Conservation (phyloP, 1,140 invertebrate species). For the Notospermus geniculatus region DNA sequence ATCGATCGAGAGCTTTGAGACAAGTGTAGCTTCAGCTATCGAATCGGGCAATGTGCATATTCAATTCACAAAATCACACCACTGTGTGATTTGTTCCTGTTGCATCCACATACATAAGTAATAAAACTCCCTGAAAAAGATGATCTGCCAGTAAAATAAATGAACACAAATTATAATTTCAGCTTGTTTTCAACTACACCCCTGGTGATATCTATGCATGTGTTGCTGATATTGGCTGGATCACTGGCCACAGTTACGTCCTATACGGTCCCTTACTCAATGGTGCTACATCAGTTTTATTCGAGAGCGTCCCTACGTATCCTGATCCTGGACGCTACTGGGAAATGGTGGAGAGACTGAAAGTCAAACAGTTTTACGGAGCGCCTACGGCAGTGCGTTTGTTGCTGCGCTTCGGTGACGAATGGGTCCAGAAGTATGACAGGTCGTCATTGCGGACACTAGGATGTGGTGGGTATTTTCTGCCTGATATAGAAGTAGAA, state of each 20-base stretch:
- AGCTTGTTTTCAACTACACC: conserved; percentile 59
- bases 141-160: background rate
- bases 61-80: too few species aligned
- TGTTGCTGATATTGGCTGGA: conserved; percentile 65
- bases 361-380: too few species aligned
- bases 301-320: too few species aligned
- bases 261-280: conserved; percentile 63
- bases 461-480: conserved; percentile 52
- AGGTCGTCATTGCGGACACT: conserved; percentile 56
- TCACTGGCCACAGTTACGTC: conserved; percentile 63
- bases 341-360: too few species aligned
- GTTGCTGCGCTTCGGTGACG: conserved; percentile 66
- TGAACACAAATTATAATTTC: conserved; percentile 1
- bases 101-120: too few species aligned
- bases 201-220: conserved; percentile 60
- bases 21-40: too few species aligned
- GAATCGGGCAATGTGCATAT: too few species aligned
- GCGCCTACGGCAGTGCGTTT: conserved; percentile 61
- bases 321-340: too few species aligned
- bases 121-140: too few species aligned
- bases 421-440: conserved; percentile 67
- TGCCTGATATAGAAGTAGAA: too few species aligned
- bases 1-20: too few species aligned
- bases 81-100: too few species aligned
- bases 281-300: conserved; percentile 60